These are phyloP conservation scores for Caenorhabditis doughertyi DNA, from an alignment of 2,888 invertebrate species.

Conservation along the genomic window DNA sequence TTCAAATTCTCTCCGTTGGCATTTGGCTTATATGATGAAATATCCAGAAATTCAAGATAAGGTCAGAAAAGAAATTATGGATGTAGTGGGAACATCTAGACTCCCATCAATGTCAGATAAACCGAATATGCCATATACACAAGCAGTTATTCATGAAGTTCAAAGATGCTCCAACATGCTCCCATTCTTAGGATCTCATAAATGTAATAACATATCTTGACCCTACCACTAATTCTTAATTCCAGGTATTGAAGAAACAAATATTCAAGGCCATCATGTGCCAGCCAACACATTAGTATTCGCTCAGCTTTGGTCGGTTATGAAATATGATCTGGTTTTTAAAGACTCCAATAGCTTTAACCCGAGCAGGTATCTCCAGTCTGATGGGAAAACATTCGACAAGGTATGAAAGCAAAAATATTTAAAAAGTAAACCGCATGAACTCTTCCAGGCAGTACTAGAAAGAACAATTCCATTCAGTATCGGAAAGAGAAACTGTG, in stretches of 20 bases:
- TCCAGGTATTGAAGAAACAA: constrained; percentile 49
- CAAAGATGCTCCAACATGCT: constrained; percentile 68
- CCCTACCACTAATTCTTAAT: not conserved
- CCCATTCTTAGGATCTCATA: constrained; percentile 47
- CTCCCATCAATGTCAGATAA: constrained; percentile 65
- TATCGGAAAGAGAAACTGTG: constrained; percentile 71
- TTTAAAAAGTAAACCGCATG: not conserved
- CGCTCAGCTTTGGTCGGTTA: constrained; percentile 63
- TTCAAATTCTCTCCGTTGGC: constrained; percentile 71
- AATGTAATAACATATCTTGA: not conserved
- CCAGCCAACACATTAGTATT: constrained; percentile 61
- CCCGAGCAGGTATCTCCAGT: constrained; percentile 68
- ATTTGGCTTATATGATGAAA: constrained; percentile 59
- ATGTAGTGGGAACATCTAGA: constrained; percentile 62
- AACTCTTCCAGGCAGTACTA: constrained; percentile 66
- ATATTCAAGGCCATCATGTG: constrained; percentile 39
- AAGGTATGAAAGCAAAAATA: constrained; percentile 34
- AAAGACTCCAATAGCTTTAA: constrained; percentile 59
- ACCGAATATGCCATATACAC: constrained; percentile 57
- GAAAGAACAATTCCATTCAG: constrained; percentile 70
- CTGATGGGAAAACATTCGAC: constrained; percentile 62
- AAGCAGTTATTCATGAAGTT: constrained; percentile 63
- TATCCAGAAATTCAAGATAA: constrained; percentile 52
- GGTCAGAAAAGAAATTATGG: constrained; percentile 62
- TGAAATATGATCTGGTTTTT: constrained; percentile 63